phyloP scores from a whole-genome alignment of 2,888 invertebrate species.

The Drosophila recens region DNA sequence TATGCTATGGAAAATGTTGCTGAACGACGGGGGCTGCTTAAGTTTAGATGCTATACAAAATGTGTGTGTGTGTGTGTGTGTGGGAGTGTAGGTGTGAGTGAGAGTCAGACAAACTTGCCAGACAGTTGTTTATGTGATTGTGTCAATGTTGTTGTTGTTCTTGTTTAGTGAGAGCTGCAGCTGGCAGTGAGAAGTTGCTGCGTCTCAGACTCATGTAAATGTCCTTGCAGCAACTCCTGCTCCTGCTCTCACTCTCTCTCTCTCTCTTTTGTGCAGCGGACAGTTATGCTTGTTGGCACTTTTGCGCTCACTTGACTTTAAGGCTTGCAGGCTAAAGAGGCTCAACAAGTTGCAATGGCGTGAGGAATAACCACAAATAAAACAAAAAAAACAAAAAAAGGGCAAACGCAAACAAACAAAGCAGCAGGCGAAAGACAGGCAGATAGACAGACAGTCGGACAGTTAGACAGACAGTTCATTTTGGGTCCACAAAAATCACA shows the following conservation, averaged over 20 bases:
- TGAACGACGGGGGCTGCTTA: conserved; percentile 42
- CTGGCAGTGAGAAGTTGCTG: conserved; percentile 27
- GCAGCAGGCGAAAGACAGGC: conserved; percentile 16
- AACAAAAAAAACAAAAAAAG: conserved; percentile 21
- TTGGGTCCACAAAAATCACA: conserved; percentile 61
- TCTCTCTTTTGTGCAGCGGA: conserved; percentile 50
- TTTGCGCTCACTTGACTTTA: conserved; percentile 72
- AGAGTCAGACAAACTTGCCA: conserved; percentile 33
- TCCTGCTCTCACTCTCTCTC: conserved; percentile 9
- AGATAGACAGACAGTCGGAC: conserved; percentile 17
- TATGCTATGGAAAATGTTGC: conserved; percentile 60
- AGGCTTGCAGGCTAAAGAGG: conserved; percentile 52
- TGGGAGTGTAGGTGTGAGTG: neutral
- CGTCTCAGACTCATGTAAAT: conserved; percentile 57
- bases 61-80: conserved; percentile 1
- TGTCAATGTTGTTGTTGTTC: conserved; percentile 1
- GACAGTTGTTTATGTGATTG: conserved; percentile 26
- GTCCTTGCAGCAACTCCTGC: conserved; percentile 49
- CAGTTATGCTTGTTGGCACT: conserved; percentile 46
- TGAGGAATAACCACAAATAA: conserved; percentile 29
- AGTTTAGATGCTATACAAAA: conserved; percentile 11
- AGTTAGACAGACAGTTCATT: conserved; percentile 29
- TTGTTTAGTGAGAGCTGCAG: conserved; percentile 21
- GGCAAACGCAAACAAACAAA: conserved; percentile 21
- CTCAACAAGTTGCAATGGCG: conserved; percentile 65